A percentile compares a stretch with the other conserved stretches of the same genome.
phyloP scores from a whole-genome alignment of 2,888 invertebrate genomes.

The Argynnis bischoffii region DNA sequence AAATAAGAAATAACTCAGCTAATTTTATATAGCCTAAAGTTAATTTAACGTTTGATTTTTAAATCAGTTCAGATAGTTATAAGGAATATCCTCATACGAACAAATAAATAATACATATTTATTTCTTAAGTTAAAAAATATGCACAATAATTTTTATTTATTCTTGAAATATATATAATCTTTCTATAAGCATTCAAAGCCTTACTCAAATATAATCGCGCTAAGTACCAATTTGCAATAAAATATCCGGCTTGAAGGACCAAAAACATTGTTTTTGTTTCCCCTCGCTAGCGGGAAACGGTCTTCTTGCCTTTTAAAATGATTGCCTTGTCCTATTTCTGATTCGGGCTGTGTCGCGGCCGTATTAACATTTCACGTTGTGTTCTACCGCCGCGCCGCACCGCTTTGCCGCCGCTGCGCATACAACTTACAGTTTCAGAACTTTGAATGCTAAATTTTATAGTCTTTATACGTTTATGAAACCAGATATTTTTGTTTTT shows the following conservation, averaged over 20 bases:
- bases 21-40: too few relatives aligned
- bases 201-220: slow-evolving; percentile 2
- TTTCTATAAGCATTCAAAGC: background rate
- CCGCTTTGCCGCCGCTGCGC: slow-evolving; percentile 28
- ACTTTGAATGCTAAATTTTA: slow-evolving; percentile 24
- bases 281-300: slow-evolving; percentile 7
- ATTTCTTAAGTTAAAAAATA: too few relatives aligned
- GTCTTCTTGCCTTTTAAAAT: slow-evolving; percentile 45
- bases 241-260: slow-evolving; percentile 15
- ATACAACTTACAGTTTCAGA: slow-evolving; percentile 17
- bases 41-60: too few relatives aligned
- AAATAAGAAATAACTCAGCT: too few relatives aligned
- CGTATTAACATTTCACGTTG: slow-evolving; percentile 54
- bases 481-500: slow-evolving; percentile 3
- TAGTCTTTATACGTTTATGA: slow-evolving; percentile 8
- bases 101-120: too few relatives aligned
- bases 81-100: too few relatives aligned
- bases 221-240: slow-evolving; percentile 14
- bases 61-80: too few relatives aligned
- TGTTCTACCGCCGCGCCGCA: slow-evolving; percentile 36
- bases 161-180: background rate
- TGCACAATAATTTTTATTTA: too few relatives aligned
- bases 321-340: slow-evolving; percentile 51
- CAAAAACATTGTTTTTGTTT: slow-evolving; percentile 14
- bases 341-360: slow-evolving; percentile 48